Percentiles rank a stretch among this genome's conserved stretches.
Conservation (phyloP, 1,140 invertebrate genomes). For the Lasioglossum albipes region DNA sequence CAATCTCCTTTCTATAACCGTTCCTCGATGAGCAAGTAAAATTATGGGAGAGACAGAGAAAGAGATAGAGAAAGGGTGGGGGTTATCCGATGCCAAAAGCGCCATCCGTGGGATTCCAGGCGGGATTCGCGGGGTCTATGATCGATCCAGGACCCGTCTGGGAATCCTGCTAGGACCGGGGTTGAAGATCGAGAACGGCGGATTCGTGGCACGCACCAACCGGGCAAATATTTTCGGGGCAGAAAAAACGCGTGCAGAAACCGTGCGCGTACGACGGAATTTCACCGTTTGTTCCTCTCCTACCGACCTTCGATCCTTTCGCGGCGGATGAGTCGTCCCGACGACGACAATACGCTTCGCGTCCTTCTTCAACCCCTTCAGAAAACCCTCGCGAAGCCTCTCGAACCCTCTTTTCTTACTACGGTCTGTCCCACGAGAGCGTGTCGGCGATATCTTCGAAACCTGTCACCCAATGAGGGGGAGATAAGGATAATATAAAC, state of each 20-base stretch:
- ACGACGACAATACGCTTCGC: background rate
- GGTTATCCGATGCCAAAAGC: background rate
- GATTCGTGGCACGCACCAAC: constrained; percentile 25
- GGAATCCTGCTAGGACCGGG: constrained; percentile 26
- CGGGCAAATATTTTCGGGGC: constrained; percentile 29
- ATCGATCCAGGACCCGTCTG: constrained; percentile 36
- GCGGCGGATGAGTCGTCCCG: background rate
- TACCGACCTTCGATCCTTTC: background rate
- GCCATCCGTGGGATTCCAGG: constrained; percentile 12
- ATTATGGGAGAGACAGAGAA: background rate
- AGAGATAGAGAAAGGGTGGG: too few species aligned
- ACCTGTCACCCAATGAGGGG: too few species aligned
- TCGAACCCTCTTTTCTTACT: background rate
- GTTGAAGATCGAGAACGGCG: background rate
- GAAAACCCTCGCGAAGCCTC: background rate
- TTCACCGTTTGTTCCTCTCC: background rate
- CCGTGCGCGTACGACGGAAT: background rate
- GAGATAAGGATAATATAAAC: too few species aligned
- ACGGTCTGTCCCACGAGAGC: too few species aligned
- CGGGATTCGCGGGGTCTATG: constrained; percentile 1
- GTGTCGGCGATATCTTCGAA: too few species aligned
- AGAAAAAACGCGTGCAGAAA: background rate
- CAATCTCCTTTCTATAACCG: background rate
- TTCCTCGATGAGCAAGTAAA: background rate
- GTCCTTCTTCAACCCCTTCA: too few species aligned